phyloP scores from a whole-genome alignment of 1,140 invertebrate genomes.

The Propsilocerus akamusi region DNA sequence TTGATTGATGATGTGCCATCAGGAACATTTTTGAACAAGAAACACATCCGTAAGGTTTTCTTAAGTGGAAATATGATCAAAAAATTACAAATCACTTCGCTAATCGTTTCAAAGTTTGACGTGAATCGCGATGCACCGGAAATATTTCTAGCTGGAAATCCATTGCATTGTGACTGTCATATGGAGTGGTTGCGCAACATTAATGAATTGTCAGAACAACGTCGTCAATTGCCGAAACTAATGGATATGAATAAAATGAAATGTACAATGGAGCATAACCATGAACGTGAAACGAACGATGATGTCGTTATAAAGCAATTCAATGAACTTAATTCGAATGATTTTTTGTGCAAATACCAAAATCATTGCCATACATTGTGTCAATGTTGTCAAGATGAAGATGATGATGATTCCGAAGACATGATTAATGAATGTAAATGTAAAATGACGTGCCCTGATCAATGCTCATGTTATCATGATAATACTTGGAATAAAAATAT shows the following conservation, averaged over 20 bases:
- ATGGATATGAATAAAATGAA: slow-evolving; percentile 68
- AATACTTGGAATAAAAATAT: slow-evolving; percentile 81
- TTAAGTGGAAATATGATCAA: slow-evolving; percentile 55
- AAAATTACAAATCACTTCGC: slow-evolving; percentile 37
- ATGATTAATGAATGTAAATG: slow-evolving; percentile 56
- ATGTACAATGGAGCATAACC: slow-evolving; percentile 58
- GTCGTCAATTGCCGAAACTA: slow-evolving; percentile 59
- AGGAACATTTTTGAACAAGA: slow-evolving; percentile 51
- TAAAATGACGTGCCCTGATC: slow-evolving; percentile 74
- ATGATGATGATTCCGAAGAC: not conserved
- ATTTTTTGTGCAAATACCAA: slow-evolving; percentile 73
- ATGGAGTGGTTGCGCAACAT: slow-evolving; percentile 73
- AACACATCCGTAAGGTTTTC: slow-evolving; percentile 48
- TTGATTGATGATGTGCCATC: slow-evolving; percentile 44
- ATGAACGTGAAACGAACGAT: slow-evolving; percentile 30
- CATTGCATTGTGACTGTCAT: slow-evolving; percentile 63
- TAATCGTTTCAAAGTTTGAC: slow-evolving; percentile 33
- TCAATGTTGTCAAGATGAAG: slow-evolving; percentile 75
- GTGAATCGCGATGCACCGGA: slow-evolving; percentile 45
- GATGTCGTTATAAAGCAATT: slow-evolving; percentile 39
- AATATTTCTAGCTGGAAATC: slow-evolving; percentile 65
- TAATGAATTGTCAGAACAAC: slow-evolving; percentile 43
- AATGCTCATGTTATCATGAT: slow-evolving; percentile 77
- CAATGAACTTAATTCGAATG: slow-evolving; percentile 54
- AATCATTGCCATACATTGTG: slow-evolving; percentile 78